These are phyloP conservation scores for Lethenteron reissneri DNA, from an alignment of 2,113 vertebrate genomes.

Conservation along the genomic window DNA sequence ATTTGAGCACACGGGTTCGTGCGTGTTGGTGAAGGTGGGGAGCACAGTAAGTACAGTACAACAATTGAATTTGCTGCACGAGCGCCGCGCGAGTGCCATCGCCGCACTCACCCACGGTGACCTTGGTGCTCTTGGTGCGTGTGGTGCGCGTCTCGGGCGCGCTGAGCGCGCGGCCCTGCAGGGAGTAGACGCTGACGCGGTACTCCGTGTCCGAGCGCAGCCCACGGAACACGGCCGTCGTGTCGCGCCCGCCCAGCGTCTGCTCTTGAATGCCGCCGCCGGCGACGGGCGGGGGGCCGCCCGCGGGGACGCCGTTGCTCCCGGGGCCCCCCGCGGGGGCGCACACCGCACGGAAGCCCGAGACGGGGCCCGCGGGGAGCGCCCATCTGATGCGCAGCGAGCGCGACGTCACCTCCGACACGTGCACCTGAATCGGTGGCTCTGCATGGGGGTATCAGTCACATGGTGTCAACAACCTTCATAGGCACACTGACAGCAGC, in stretches of 20 bases:
- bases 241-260: slow-evolving; percentile 39
- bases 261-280: slow-evolving; percentile 45
- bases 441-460: neutral
- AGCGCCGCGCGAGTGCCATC: too few species aligned
- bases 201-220: slow-evolving; percentile 63
- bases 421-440: neutral
- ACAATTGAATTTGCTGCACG: too few species aligned
- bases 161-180: slow-evolving; percentile 53
- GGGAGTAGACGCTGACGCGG: slow-evolving; percentile 52
- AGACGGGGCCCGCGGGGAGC: neutral
- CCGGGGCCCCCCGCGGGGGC: too few species aligned
- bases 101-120: slow-evolving; percentile 52
- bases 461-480: too few species aligned
- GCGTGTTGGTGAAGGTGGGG: neutral
- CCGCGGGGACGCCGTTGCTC: too few species aligned
- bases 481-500: too few species aligned
- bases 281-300: slow-evolving; percentile 10
- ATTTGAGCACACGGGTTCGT: neutral
- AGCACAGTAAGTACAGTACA: neutral
- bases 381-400: neutral
- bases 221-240: slow-evolving; percentile 37
- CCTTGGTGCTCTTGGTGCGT: slow-evolving; percentile 53
- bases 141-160: slow-evolving; percentile 41
- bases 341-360: too few species aligned
- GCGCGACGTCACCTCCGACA: slow-evolving; percentile 1